Conservation (phyloP, 1,140 invertebrate genomes). For the Zophobas atratus region DNA sequence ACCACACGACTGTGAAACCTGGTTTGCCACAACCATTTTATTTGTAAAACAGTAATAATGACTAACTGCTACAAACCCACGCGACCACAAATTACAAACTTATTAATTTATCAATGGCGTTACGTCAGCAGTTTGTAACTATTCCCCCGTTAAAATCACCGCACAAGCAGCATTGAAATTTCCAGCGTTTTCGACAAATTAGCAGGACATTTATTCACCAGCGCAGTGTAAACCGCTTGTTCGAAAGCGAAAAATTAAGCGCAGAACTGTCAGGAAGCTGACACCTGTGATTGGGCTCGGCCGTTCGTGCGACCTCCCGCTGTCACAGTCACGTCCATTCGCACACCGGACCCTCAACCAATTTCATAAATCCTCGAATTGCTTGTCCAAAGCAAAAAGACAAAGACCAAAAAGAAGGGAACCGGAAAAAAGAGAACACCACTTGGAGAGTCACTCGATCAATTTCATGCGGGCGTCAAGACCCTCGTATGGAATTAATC, state of each 20-base stretch:
- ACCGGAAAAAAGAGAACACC: slow-evolving; percentile 9
- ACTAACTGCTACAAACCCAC: too few species aligned
- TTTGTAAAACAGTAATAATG: too few species aligned
- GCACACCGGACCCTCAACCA: slow-evolving; percentile 45
- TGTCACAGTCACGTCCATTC: slow-evolving; percentile 56
- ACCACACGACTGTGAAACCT: too few species aligned
- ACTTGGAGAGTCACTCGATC: slow-evolving; percentile 24
- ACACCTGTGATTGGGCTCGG: slow-evolving; percentile 58
- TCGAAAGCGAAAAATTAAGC: slow-evolving; percentile 22
- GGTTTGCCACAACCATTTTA: too few species aligned
- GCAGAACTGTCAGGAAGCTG: slow-evolving; percentile 57
- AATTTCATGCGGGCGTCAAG: slow-evolving; percentile 33
- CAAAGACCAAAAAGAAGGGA: background rate
- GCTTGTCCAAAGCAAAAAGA: slow-evolving; percentile 19
- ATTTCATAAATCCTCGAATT: slow-evolving; percentile 39
- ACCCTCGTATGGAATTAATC: slow-evolving; percentile 29
- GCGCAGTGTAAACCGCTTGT: background rate
- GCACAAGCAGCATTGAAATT: background rate
- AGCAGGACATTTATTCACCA: too few species aligned
- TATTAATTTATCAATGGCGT: too few species aligned
- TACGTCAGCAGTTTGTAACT: too few species aligned
- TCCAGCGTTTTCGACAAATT: background rate
- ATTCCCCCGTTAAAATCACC: too few species aligned
- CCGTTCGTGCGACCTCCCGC: slow-evolving; percentile 57
- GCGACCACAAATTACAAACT: too few species aligned